Conservation (phyloP, 1,140 invertebrate species). For the Sesamia nonagrioides region DNA sequence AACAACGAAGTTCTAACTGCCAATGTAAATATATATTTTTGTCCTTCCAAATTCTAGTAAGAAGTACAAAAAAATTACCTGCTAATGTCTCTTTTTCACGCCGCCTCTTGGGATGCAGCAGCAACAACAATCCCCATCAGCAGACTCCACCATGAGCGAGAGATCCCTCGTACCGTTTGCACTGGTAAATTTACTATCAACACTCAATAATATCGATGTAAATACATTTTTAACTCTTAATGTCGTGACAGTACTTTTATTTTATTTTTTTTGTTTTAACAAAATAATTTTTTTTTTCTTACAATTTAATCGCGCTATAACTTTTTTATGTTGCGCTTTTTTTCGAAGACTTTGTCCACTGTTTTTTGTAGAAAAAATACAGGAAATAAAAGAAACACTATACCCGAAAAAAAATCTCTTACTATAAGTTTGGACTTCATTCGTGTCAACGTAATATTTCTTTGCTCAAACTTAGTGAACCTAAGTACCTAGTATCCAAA, state of each 20-base stretch:
- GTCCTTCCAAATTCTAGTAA: too few relatives aligned
- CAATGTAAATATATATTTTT: too few relatives aligned
- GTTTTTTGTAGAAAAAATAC: neutral
- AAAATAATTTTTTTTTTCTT: conserved; percentile 34
- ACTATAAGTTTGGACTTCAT: too few relatives aligned
- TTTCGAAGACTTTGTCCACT: conserved; percentile 40
- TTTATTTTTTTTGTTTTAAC: conserved; percentile 28
- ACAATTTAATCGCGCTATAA: conserved; percentile 10
- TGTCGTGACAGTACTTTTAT: conserved; percentile 55
- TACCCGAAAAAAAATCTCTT: neutral
- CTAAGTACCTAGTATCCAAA: neutral
- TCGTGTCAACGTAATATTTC: too few relatives aligned
- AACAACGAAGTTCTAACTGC: too few relatives aligned
- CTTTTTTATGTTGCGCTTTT: conserved; percentile 27
- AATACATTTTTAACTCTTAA: conserved; percentile 73
- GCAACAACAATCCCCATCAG: conserved; percentile 86
- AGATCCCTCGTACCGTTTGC: conserved; percentile 85
- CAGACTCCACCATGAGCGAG: conserved; percentile 87
- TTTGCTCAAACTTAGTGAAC: neutral
- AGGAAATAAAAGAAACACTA: neutral
- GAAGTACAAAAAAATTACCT: neutral
- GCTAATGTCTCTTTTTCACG: conserved; percentile 70
- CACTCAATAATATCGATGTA: conserved; percentile 82
- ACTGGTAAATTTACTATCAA: conserved; percentile 86
- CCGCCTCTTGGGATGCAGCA: conserved; percentile 73